Base-by-base conservation (phyloP, 2,888 invertebrate genomes). In the Rugalucina vietnamica region DNA sequence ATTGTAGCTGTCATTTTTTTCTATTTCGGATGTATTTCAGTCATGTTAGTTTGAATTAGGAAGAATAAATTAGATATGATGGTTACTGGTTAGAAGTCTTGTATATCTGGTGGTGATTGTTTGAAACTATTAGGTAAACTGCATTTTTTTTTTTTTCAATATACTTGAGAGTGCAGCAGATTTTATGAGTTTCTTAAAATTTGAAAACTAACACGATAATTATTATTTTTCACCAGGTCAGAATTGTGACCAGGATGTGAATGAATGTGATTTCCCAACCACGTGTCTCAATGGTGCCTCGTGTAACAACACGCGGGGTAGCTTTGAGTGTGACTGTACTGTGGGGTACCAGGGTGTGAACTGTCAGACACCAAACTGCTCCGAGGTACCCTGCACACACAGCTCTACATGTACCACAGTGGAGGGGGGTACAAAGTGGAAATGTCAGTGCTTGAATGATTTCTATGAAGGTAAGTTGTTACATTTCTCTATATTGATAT, bases 261-360 rank as follows among this genome's bases (percentile, higher is more conserved):
- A 91, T 71, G 89, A 91, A 76, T 89, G 89, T 83, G 29, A 39
- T 2, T 54, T 29, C 1, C 18, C 39, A 18, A 69, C 94, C 87
- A 95, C 95, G 18, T 96, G 96, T 88, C 90, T 94, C 76, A 96
- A 96, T 89, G 95, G 94, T 10, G 96, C 95, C 1, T 95, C 93
- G 1, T 96, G 96, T 89, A 90, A 95, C 12, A 95, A 96, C 93
- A 93, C 93, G 32, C 87, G 86, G 18, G 93, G 93, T 0, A 84
- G 76, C 43, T 93, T 90, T 85, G 82, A 80, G 21, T 94, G 94
- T 81, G 82, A 79, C 60, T 94, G 94, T 79, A 84, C 86, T 0
- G 37, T 80, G 12, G 94, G 93, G 1, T 93, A 91, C 79, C 73
- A 76, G 37, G 93, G 92, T 0, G 74, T 84, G 27, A 86, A 91